phyloP scores from a whole-genome alignment of 1,140 invertebrate species.

The Bemisia tabaci region DNA sequence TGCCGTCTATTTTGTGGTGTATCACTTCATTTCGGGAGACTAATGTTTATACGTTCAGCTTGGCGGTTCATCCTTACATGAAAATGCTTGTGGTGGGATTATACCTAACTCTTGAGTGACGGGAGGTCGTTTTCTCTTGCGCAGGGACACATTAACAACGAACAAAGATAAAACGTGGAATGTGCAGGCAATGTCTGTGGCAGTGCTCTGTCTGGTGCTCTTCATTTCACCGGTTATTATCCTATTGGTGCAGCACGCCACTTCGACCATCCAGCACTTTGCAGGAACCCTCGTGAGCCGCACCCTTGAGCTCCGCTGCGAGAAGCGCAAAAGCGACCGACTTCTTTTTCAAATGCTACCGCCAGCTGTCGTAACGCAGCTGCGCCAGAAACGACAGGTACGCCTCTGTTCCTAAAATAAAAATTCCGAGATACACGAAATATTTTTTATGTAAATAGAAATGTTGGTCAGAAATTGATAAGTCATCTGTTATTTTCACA shows the following conservation, averaged over 20 bases:
- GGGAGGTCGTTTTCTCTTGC: too few relatives aligned
- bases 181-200: slow-evolving; percentile 29
- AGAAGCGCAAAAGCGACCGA: slow-evolving; percentile 34
- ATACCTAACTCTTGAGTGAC: too few relatives aligned
- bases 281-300: slow-evolving; percentile 23
- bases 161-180: background rate
- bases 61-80: too few relatives aligned
- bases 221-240: slow-evolving; percentile 37
- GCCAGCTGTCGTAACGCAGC: slow-evolving; percentile 31
- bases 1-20: too few relatives aligned
- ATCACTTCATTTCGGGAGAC: too few relatives aligned
- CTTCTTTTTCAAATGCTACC: slow-evolving; percentile 36
- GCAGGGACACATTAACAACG: too few relatives aligned
- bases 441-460: too few relatives aligned
- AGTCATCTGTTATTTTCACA: too few relatives aligned
- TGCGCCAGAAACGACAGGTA: slow-evolving; percentile 33
- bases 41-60: too few relatives aligned
- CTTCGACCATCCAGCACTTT: slow-evolving; percentile 35
- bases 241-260: slow-evolving; percentile 34
- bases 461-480: too few relatives aligned
- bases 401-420: too few relatives aligned
- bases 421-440: slow-evolving; percentile 1
- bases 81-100: too few relatives aligned
- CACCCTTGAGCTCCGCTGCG: slow-evolving; percentile 31
- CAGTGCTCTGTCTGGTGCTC: slow-evolving; percentile 33